Percentiles rank a stretch among this genome's conserved stretches.
phyloP scores from a whole-genome alignment of 2,113 vertebrate genomes.

The Ptyas mucosa region DNA sequence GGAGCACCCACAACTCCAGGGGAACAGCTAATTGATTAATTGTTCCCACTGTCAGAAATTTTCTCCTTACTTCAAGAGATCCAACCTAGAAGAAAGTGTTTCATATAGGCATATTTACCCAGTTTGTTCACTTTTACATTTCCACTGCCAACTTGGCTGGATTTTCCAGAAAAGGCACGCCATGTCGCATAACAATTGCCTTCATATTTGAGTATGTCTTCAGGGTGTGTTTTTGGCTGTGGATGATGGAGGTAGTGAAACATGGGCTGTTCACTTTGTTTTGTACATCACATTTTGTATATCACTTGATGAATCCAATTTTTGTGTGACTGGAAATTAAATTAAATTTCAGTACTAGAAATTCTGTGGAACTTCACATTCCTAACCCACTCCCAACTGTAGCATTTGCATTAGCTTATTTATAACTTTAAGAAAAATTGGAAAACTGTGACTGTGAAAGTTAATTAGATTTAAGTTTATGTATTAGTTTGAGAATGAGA shows the following conservation, averaged over 20 bases:
- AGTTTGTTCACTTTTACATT: background rate
- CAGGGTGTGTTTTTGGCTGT: background rate
- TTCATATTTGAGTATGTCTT: background rate
- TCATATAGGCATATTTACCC: background rate
- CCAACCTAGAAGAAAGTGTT: background rate
- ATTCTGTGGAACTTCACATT: background rate
- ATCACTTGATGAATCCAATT: background rate
- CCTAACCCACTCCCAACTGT: background rate
- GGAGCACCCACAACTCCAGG: background rate
- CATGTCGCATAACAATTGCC: background rate
- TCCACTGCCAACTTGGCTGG: background rate
- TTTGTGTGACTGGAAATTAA: background rate
- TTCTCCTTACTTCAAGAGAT: background rate
- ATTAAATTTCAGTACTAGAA: background rate
- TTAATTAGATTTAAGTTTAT: background rate
- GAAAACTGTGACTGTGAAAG: background rate
- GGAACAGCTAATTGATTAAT: background rate
- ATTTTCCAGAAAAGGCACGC: background rate
- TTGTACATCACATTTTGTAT: background rate
- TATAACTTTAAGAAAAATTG: background rate
- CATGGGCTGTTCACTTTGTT: background rate
- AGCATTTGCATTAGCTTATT: background rate
- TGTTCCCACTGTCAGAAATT: background rate
- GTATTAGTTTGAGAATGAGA: background rate
- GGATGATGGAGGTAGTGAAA: background rate